Evolutionary conservation across 2,888 invertebrate genomes (phyloP).

Genomic region (Sepioteuthis lessoniana): DNA sequence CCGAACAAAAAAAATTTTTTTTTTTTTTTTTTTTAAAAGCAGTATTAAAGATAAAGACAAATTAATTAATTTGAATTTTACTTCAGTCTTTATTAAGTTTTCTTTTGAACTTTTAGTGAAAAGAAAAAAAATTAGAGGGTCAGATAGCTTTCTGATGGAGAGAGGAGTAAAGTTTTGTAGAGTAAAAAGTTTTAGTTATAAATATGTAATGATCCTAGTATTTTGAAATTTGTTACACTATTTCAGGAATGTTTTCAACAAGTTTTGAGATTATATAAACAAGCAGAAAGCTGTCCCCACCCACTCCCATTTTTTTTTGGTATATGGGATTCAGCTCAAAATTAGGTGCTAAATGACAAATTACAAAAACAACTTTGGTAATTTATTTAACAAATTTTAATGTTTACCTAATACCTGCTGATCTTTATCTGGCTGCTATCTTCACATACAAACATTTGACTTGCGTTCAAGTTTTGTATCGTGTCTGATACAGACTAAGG

Average conservation of each 20-base stretch:
- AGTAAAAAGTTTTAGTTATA: neutral
- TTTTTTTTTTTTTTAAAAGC: too few relatives aligned
- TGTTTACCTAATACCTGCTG: conserved; percentile 15
- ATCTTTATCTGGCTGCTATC: conserved; percentile 42
- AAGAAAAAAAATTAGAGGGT: neutral
- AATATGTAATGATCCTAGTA: neutral
- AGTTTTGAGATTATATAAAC: neutral
- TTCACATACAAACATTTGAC: neutral
- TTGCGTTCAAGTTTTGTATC: neutral
- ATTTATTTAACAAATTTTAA: neutral
- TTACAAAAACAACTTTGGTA: conserved; percentile 21
- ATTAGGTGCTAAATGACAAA: neutral
- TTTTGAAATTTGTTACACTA: neutral
- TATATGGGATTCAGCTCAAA: neutral
- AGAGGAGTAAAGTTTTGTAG: neutral
- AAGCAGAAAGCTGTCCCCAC: neutral
- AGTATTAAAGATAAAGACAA: neutral
- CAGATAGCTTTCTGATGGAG: conserved; percentile 20
- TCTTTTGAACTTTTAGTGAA: neutral
- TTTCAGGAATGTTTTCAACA: neutral
- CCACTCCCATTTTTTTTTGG: neutral
- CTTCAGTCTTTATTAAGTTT: neutral
- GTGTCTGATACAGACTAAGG: conserved; percentile 44
- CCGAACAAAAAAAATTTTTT: too few relatives aligned
- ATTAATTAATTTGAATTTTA: neutral